phyloP scores from a whole-genome alignment of 2,113 vertebrate species.

The Gorsachius goisagi region DNA sequence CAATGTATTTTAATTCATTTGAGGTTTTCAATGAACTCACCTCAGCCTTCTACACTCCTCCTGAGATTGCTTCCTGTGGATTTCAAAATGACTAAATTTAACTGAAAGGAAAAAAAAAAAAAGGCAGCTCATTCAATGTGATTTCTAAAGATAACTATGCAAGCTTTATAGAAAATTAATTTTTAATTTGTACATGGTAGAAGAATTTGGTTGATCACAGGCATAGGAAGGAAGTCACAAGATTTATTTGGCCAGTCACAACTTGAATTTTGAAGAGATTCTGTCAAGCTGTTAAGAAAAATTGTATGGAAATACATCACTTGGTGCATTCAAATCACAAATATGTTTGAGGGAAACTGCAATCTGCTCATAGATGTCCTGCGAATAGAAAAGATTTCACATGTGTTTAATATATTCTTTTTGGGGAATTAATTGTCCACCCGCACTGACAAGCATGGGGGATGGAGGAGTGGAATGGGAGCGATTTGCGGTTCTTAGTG shows the following conservation, averaged over 20 bases:
- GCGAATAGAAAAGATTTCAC: not conserved
- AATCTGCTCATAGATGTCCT: not conserved
- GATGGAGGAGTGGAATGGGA: slow-evolving; percentile 42
- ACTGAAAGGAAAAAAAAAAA: not conserved
- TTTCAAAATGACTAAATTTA: slow-evolving; percentile 46
- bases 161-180: not conserved
- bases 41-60: not conserved
- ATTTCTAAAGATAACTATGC: slow-evolving; percentile 10
- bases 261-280: slow-evolving; percentile 27
- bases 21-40: slow-evolving; percentile 46
- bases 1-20: slow-evolving; percentile 14
- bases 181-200: not conserved
- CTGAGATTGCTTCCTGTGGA: slow-evolving; percentile 37
- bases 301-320: not conserved
- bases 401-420: slow-evolving; percentile 47
- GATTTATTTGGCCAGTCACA: slow-evolving; percentile 31
- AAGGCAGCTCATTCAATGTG: not conserved
- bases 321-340: slow-evolving; percentile 13
- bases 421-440: slow-evolving; percentile 54
- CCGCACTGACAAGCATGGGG: slow-evolving; percentile 5
- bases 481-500: slow-evolving; percentile 58
- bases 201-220: not conserved
- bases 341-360: slow-evolving; percentile 2
- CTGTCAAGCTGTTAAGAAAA: not conserved
- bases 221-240: not conserved